Evolutionary conservation across 2,888 invertebrate genomes (phyloP).

Genomic region (Panzeria rudis): DNA sequence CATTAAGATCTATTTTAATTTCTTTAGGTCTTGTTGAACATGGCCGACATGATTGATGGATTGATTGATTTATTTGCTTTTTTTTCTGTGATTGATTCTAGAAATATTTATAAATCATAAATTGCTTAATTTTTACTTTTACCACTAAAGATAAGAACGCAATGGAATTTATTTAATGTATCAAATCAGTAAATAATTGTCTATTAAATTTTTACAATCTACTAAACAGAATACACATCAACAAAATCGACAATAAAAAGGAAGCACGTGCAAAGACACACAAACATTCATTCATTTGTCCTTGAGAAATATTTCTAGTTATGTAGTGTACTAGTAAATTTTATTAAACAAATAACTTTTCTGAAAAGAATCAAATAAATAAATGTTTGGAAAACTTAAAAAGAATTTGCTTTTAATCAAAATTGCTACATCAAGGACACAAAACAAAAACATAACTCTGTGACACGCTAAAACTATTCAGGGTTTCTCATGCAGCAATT

Average conservation of each 20-base stretch:
- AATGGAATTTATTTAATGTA: not conserved
- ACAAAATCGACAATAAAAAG: not conserved
- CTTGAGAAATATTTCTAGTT: not conserved
- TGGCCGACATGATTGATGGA: not conserved
- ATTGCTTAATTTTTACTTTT: conserved; percentile 6
- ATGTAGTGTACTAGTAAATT: not conserved
- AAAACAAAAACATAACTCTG: no score
- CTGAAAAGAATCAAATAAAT: not conserved
- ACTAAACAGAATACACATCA: not conserved
- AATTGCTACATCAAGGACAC: conserved; percentile 7
- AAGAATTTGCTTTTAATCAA: not conserved
- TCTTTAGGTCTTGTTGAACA: not conserved
- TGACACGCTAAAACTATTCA: no score
- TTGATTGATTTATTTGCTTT: conserved; percentile 21
- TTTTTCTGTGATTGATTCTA: conserved; percentile 20
- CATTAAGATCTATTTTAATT: not conserved
- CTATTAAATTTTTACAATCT: not conserved
- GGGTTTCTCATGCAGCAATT: no score
- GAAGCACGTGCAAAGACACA: not conserved
- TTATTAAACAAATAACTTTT: not conserved
- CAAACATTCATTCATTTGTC: not conserved
- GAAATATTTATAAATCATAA: conserved; percentile 30
- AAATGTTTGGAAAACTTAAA: not conserved
- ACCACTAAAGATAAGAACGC: not conserved
- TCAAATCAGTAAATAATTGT: not conserved